Conservation (phyloP, 2,797 vertebrate genomes). For the Siniperca obscura region DNA sequence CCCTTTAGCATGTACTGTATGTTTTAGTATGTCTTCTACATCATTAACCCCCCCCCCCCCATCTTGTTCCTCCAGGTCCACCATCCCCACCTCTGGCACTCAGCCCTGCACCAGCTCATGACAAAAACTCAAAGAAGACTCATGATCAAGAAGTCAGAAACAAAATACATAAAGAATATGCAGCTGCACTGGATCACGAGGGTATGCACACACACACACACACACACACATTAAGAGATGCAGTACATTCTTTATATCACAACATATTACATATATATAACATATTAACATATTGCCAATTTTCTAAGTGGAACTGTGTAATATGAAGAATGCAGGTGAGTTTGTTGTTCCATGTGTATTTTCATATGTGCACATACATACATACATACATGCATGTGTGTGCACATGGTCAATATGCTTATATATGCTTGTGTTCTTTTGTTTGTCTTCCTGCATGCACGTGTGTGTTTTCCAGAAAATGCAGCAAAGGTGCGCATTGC, state of each 20-base stretch:
- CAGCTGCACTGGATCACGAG: constrained; percentile 85
- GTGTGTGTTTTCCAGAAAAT: constrained; percentile 76
- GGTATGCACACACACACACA: constrained; percentile 76
- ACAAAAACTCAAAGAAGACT: constrained; percentile 73
- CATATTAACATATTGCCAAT: background rate
- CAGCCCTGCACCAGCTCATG: constrained; percentile 54
- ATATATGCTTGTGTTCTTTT: constrained; percentile 28
- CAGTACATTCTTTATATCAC: background rate
- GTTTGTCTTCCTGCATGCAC: constrained; percentile 15
- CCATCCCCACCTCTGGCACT: constrained; percentile 47
- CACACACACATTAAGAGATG: background rate
- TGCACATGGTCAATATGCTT: constrained; percentile 22
- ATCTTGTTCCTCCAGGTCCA: constrained; percentile 32
- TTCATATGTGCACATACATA: background rate
- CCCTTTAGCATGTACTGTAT: background rate
- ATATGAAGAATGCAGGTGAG: background rate
- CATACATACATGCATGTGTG: background rate
- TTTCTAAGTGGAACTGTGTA: background rate
- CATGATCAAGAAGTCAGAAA: constrained; percentile 72
- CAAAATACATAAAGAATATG: constrained; percentile 87
- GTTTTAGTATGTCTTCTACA: background rate
- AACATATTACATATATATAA: background rate
- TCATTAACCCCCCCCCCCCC: background rate
- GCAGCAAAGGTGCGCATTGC: constrained; percentile 85
- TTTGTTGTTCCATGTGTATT: background rate